Evolutionary conservation across 2,113 vertebrate species (phyloP).

Genomic region (Lamprotornis superbus): DNA sequence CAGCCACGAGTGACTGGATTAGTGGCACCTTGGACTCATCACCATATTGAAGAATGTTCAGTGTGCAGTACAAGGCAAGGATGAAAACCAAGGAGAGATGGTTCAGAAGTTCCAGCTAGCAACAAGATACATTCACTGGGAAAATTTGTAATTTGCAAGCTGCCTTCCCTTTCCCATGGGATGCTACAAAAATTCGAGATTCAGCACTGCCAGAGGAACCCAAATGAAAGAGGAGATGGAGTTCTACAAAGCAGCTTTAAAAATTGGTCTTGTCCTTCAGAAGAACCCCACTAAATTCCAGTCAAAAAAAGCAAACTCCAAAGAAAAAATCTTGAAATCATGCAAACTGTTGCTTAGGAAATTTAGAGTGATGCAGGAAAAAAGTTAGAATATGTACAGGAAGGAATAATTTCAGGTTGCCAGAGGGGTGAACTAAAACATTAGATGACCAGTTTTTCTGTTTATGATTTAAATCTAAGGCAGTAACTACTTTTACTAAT

Average conservation of each 20-base stretch:
- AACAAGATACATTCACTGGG: not conserved
- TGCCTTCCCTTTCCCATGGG: not conserved
- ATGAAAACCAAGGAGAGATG: not conserved
- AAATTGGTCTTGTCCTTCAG: not conserved
- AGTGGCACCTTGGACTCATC: conserved; percentile 8
- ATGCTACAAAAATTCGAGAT: not conserved
- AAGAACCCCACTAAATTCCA: not conserved
- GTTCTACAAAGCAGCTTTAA: not conserved
- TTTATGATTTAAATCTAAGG: conserved; percentile 3
- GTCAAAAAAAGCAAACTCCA: not conserved
- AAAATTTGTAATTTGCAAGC: not conserved
- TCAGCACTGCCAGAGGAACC: not conserved
- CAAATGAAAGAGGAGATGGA: not conserved
- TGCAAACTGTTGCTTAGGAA: not conserved
- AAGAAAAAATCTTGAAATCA: not conserved
- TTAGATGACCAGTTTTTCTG: not conserved
- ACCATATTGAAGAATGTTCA: not conserved
- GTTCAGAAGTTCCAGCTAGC: not conserved
- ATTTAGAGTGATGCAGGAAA: not conserved
- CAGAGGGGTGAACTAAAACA: not conserved
- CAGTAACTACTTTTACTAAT: conserved; percentile 3
- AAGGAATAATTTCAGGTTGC: not conserved
- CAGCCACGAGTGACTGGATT: conserved; percentile 17
- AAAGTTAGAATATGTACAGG: not conserved
- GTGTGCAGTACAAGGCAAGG: not conserved